phyloP scores from a whole-genome alignment of 1,140 invertebrate genomes.

The Sycophila sp. region DNA sequence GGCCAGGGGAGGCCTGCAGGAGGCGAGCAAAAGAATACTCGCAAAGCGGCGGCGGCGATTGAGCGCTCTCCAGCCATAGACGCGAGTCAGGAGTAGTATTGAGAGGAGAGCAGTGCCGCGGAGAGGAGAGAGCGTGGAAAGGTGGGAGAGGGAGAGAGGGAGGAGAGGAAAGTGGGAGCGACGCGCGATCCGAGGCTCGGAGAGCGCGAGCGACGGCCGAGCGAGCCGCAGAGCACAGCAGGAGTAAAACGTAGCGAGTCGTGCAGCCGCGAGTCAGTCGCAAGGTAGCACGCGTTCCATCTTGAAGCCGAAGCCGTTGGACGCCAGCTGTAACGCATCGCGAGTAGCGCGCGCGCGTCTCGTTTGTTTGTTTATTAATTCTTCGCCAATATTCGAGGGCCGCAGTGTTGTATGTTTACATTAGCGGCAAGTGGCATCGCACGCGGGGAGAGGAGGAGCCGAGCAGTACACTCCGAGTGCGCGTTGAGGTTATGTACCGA shows the following conservation, averaged over 20 bases:
- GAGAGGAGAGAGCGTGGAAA: neutral
- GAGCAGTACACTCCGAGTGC: neutral
- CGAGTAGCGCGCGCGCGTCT: no score
- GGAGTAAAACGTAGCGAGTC: constrained; percentile 24
- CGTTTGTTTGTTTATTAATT: no score
- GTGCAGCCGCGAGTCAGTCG: constrained; percentile 32
- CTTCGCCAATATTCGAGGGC: no score
- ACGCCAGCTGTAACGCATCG: no score
- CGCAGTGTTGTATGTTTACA: no score
- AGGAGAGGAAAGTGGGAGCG: no score
- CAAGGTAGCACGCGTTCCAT: constrained; percentile 24
- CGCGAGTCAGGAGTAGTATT: neutral
- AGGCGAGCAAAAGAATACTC: neutral
- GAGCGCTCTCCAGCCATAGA: neutral
- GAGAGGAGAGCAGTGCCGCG: neutral
- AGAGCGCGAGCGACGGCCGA: neutral
- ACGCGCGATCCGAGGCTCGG: neutral
- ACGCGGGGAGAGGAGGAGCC: neutral
- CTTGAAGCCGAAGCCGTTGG: neutral
- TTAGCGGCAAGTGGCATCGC: neutral
- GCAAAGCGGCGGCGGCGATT: neutral
- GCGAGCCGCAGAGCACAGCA: neutral
- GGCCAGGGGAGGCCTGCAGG: no score
- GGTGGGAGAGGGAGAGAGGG: neutral
- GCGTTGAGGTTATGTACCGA: constrained; percentile 27